A percentile compares a stretch with the other conserved stretches of the same genome.
Conservation (phyloP, 2,797 vertebrate species). For the Malurus splendens region DNA sequence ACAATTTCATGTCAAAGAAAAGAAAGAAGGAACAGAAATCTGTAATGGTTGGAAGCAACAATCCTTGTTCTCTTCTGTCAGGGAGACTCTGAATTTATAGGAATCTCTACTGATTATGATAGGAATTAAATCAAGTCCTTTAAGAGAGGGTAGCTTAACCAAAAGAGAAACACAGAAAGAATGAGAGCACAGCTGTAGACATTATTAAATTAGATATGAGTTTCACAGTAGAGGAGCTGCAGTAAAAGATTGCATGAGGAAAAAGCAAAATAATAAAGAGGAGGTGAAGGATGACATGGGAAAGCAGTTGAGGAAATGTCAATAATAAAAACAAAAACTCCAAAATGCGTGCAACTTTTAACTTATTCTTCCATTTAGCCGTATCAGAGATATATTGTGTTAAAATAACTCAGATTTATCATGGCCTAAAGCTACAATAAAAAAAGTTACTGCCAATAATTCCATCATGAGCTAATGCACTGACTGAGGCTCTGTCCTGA, state of each 20-base stretch:
- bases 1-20: background rate
- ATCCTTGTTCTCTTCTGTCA: background rate
- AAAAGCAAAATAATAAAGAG: background rate
- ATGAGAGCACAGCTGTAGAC: background rate
- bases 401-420: background rate
- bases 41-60: background rate
- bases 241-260: background rate
- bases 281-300: background rate
- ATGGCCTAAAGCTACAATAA: background rate
- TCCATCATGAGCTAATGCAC: background rate
- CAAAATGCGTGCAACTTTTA: background rate
- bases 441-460: background rate
- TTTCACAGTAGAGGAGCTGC: background rate
- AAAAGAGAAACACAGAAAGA: background rate
- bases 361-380: background rate
- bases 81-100: background rate
- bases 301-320: background rate
- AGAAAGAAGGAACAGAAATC: no score
- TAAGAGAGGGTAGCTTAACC: background rate
- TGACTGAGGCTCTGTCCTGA: background rate
- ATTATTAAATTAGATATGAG: background rate
- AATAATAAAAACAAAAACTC: background rate
- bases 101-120: background rate
- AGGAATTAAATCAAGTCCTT: background rate
- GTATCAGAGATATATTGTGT: background rate